A percentile compares a stretch with the other conserved stretches of the same genome.
Evolutionary conservation across 2,113 vertebrate species (phyloP).

Genomic region (Syrrhaptes paradoxus): DNA sequence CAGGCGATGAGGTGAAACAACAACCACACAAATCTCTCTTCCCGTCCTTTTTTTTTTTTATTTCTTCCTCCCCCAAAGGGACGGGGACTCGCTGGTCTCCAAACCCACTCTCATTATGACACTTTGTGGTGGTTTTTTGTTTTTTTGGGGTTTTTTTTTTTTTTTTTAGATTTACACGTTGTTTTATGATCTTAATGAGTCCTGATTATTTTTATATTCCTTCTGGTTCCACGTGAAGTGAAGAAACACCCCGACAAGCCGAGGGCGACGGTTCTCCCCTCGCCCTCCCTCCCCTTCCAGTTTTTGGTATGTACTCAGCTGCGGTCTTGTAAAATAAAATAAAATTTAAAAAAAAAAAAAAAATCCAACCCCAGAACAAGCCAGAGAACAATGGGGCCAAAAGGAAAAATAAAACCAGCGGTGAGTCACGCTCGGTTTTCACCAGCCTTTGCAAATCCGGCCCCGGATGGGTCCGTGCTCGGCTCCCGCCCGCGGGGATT

Average conservation of each 20-base stretch:
- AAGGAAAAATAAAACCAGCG: neutral
- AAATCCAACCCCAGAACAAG: neutral
- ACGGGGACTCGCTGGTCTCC: neutral
- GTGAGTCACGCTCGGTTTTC: neutral
- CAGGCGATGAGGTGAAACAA: conserved; percentile 39
- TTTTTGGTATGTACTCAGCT: too few species aligned
- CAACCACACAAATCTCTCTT: neutral
- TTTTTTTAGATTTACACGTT: conserved; percentile 48
- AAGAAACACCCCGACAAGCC: conserved; percentile 18
- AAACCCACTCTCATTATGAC: neutral
- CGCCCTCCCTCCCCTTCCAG: neutral
- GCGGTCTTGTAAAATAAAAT: too few species aligned
- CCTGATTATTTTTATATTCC: conserved; percentile 67
- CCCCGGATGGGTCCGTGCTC: too few species aligned
- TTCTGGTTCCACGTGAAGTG: conserved; percentile 28
- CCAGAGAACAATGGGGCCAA: conserved; percentile 43
- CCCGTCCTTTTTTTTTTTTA: neutral
- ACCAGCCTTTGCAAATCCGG: neutral
- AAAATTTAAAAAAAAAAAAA: neutral
- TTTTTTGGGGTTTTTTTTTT: neutral
- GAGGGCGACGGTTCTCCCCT: neutral
- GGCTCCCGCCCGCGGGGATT: too few species aligned
- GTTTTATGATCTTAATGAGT: conserved; percentile 45
- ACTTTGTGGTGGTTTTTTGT: neutral
- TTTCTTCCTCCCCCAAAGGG: neutral